Percentiles rank a stretch among this genome's conserved stretches.
Conservation (phyloP, 2,113 vertebrate genomes). For the Macroglossus sobrinus region DNA sequence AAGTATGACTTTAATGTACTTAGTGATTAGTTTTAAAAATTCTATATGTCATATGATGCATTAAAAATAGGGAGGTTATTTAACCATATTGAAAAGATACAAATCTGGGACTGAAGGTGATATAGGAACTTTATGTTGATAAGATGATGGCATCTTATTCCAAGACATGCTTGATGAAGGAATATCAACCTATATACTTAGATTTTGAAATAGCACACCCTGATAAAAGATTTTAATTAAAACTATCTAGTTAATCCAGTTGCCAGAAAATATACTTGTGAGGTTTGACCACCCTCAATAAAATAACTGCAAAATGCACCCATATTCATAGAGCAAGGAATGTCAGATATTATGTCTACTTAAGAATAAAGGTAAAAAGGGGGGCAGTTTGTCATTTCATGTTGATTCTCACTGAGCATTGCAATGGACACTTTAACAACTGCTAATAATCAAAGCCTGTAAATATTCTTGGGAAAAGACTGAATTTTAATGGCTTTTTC, state of each 20-base stretch:
- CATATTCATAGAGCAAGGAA: background rate
- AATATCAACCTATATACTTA: background rate
- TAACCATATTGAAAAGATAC: background rate
- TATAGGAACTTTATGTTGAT: background rate
- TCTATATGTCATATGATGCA: background rate
- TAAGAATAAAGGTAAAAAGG: background rate
- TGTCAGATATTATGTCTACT: background rate
- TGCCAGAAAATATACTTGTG: background rate
- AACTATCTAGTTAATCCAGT: background rate
- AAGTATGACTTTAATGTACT: constrained; percentile 1
- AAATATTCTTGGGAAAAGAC: background rate
- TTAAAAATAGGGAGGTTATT: background rate
- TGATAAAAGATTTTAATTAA: background rate
- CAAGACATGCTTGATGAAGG: background rate
- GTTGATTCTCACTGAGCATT: background rate
- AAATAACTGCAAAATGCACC: background rate
- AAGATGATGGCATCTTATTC: background rate
- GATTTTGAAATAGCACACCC: background rate
- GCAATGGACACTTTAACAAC: background rate
- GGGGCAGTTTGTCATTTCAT: background rate
- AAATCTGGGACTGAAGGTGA: background rate
- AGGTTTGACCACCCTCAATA: background rate
- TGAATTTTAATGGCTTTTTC: background rate
- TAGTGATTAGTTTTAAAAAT: background rate
- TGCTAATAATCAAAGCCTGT: background rate